Evolutionary conservation across 2,113 vertebrate genomes (phyloP), one percentile per base, ranked within the genome.

Genomic region (Amblyopsis rosae): DNA sequence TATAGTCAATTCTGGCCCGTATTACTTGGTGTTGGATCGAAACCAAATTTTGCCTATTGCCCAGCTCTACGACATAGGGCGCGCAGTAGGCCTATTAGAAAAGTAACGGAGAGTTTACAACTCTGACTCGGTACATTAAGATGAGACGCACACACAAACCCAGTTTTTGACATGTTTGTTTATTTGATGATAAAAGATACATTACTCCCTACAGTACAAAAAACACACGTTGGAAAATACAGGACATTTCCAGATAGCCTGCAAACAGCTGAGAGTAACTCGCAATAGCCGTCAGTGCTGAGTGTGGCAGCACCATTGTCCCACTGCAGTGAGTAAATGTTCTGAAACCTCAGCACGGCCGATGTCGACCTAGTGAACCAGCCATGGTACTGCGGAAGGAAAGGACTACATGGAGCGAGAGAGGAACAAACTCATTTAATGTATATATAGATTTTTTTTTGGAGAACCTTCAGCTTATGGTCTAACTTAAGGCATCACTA

Each of bases 131-230:
- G 55, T 9, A 59, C 11, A n/a, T 10, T 59, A 12, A 65, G 32
- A 3, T 51, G 41, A 32, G 12, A 82, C 56, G 26, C 64, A 53
- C 5, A 50, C 17, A 47, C 50, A 15, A 48, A 47, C 9, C 72
- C 41, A 35, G 76, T 87, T 81, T 92, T 90, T 88, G 86, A 89
- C 87, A 89, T 88, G 89, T 90, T 91, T 90, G 88, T 90, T 91
- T 83, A 86, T 87, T 89, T 84, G 86, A 89, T 91, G 90, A 90
- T 90, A 91, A 91, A 92, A 89, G 84, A 89, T 90, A 90, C 88
- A 89, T 92, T 90, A 86, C 85, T 91, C 82, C 86, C 88, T 91
- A 87, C 90, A 92, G 91, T 90, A 92, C 84, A 91, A 87, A 89
- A 90, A 85, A 83, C 86, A 92, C 88, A 88, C 85, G 82, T 84